These are phyloP conservation scores for Parasteatoda tepidariorum DNA, from an alignment of 1,140 invertebrate genomes.

Conservation along the genomic window DNA sequence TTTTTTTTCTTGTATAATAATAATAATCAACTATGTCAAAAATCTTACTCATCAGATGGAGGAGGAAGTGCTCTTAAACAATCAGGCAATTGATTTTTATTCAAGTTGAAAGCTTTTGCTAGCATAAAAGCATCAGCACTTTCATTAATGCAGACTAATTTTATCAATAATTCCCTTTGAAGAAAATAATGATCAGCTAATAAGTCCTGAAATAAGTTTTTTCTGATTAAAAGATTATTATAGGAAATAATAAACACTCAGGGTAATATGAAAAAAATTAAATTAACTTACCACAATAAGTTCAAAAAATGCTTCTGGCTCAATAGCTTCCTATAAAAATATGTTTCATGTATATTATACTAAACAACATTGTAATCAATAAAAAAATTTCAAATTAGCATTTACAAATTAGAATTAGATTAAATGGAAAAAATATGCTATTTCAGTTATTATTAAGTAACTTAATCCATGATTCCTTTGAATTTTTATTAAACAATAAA, in stretches of 20 bases:
- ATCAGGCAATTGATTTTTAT: too few relatives aligned
- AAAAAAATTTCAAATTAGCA: too few relatives aligned
- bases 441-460: too few relatives aligned
- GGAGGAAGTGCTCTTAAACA: too few relatives aligned
- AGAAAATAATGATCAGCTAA: background rate
- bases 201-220: background rate
- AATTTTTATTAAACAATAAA: too few relatives aligned
- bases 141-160: slow-evolving; percentile 9
- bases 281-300: slow-evolving; percentile 9
- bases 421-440: too few relatives aligned
- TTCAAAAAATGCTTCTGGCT: background rate
- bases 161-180: slow-evolving; percentile 17
- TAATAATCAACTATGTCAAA: too few relatives aligned
- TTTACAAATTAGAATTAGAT: too few relatives aligned
- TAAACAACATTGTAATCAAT: background rate
- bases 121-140: background rate
- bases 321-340: background rate
- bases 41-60: too few relatives aligned
- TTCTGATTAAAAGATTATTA: background rate
- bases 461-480: too few relatives aligned
- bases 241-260: background rate
- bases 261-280: background rate
- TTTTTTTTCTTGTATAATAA: too few relatives aligned
- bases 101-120: background rate
- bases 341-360: background rate